Base-by-base conservation (phyloP, 2,888 invertebrate genomes). In the Lamproptera curius region DNA sequence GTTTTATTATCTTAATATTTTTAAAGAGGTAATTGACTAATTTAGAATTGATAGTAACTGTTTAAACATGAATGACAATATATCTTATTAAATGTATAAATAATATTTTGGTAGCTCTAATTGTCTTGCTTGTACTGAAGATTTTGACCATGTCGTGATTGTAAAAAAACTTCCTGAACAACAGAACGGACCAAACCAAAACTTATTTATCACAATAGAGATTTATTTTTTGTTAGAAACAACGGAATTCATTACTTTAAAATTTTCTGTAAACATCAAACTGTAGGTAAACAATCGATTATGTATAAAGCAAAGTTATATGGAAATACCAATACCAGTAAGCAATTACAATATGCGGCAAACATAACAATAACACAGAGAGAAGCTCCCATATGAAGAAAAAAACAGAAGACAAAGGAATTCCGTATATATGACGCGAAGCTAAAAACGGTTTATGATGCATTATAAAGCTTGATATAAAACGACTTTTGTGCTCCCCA, bases 401-500 rank as follows among this genome's bases (percentile, higher is more conserved):
- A 13, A 11, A 14, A 35, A 40, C 35, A 40, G 31, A 40, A 36
- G 36, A 44, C 43, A 44, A 49, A 49, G 44, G 44, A 44, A 49
- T 40, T 36, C 43, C 49, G 28, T 17, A 49, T 44, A 49, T 41
- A 41, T 49, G 49, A 49, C 49, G 49, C 49, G 40, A 40, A 44
- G 36, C 31, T 44, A 41, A 49, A 40, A 44, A 44, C 15, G 31
- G 17, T 40, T 49, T 44, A 39, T 28, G 40, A 39, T 31, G 33
- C 37, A 42, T 42, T 37, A 20, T 44, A 36, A 40, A 23, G n/a
- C 38, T 1, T 37, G 34, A 16, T n/a, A 34, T 34, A 23, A 39
- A 43, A 39, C 39, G 37, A 31, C 36, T 36, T 38, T 42, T 46
- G 39, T 50, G 35, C 39, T 42, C 46, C 14, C 8, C 34, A 20